phyloP scores from a whole-genome alignment of 2,888 invertebrate species.

The Camponotus fellah region DNA sequence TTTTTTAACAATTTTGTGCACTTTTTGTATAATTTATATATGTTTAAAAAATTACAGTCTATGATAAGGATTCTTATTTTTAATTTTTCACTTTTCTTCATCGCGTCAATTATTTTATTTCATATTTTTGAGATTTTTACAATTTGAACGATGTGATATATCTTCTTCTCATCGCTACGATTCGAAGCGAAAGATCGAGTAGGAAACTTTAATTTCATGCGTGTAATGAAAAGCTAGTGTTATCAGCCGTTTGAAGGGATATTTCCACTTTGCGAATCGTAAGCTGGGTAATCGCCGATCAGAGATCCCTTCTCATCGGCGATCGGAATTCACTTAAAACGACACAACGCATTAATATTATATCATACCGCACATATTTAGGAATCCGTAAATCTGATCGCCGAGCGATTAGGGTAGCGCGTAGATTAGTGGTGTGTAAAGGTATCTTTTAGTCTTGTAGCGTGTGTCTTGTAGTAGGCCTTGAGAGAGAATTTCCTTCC shows the following conservation, averaged over 20 bases:
- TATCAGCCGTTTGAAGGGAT: background rate
- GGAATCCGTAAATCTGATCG: conserved; percentile 1
- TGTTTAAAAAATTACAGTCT: background rate
- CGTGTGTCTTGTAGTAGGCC: conserved; percentile 9
- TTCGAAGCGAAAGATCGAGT: background rate
- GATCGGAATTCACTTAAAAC: conserved; percentile 19
- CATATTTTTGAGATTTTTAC: background rate
- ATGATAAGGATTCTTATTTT: background rate
- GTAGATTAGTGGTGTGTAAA: conserved; percentile 12
- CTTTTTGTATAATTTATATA: background rate
- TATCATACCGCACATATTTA: conserved; percentile 42
- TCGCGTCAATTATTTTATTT: background rate
- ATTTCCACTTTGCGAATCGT: background rate
- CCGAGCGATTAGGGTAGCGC: background rate
- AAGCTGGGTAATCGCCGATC: conserved; percentile 7
- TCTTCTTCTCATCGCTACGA: conserved; percentile 23
- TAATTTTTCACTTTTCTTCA: background rate
- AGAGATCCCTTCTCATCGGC: conserved; percentile 2
- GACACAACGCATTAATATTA: conserved; percentile 35
- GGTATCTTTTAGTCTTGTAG: background rate
- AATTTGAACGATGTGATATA: background rate
- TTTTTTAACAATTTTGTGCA: background rate
- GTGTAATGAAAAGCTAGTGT: background rate
- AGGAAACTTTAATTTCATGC: background rate
- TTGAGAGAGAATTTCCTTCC: background rate